These are phyloP conservation scores for Arctia plantaginis DNA, from an alignment of 2,888 invertebrate species.

Conservation along the genomic window DNA sequence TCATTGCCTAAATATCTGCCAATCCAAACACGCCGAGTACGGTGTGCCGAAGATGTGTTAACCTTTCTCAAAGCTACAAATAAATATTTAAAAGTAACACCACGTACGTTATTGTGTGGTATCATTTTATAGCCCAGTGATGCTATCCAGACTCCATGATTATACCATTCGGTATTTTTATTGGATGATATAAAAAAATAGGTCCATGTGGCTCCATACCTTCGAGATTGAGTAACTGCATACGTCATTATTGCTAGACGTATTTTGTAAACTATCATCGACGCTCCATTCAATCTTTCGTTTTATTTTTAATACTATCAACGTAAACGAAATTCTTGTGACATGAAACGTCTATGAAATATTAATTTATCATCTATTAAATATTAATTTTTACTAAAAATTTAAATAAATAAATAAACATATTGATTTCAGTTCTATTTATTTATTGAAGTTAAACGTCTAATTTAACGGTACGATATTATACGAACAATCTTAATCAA, in stretches of 20 bases:
- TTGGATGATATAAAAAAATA: constrained; percentile 64
- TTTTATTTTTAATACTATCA: constrained; percentile 33
- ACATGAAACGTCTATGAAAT: not conserved
- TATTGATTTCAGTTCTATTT: not conserved
- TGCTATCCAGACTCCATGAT: constrained; percentile 63
- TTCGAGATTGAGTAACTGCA: constrained; percentile 47
- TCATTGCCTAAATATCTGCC: constrained; percentile 36
- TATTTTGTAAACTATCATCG: constrained; percentile 50
- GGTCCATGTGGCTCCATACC: constrained; percentile 27
- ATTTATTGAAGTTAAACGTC: not conserved
- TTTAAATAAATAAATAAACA: not conserved
- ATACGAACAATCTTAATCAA: not conserved
- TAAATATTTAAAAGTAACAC: constrained; percentile 54
- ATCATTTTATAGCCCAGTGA: constrained; percentile 58
- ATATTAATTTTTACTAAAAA: constrained; percentile 11
- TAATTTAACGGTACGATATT: not conserved
- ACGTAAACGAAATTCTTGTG: constrained; percentile 19
- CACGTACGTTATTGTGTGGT: constrained; percentile 55
- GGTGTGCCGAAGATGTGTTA: constrained; percentile 44
- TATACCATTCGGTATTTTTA: constrained; percentile 67
- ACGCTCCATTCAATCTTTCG: constrained; percentile 26
- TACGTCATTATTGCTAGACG: constrained; percentile 40
- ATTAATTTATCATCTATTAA: constrained; percentile 26
- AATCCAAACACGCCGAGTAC: constrained; percentile 32
- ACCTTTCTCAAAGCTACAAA: constrained; percentile 51